phyloP scores from a whole-genome alignment of 1,140 invertebrate genomes.

The Saccostrea echinata region DNA sequence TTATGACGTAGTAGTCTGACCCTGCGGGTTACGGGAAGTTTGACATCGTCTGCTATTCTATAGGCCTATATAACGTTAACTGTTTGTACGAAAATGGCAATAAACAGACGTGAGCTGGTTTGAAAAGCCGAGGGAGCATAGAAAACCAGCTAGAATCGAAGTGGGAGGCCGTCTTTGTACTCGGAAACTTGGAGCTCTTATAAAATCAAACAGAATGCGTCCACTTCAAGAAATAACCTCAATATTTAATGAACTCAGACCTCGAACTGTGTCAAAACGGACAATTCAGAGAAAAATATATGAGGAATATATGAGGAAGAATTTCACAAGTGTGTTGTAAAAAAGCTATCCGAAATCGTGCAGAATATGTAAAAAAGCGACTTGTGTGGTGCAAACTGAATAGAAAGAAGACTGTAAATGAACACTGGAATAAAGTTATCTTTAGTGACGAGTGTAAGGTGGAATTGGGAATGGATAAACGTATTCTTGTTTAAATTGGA shows the following conservation, averaged over 20 bases:
- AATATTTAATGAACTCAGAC: constrained; percentile 3
- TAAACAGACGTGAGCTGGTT: not conserved
- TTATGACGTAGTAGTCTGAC: not conserved
- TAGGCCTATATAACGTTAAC: too few species aligned
- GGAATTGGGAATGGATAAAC: not conserved
- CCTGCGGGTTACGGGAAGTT: too few species aligned
- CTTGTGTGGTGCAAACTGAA: too few species aligned
- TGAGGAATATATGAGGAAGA: too few species aligned
- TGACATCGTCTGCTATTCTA: too few species aligned
- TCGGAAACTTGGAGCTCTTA: not conserved
- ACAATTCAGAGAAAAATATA: constrained; percentile 28
- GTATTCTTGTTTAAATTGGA: too few species aligned
- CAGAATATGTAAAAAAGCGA: too few species aligned
- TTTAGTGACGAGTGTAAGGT: not conserved
- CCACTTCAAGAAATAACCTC: not conserved
- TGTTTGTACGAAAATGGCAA: not conserved
- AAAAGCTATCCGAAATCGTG: not conserved
- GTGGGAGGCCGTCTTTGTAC: not conserved
- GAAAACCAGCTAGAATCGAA: not conserved
- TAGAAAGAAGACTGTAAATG: too few species aligned
- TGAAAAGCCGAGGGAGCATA: not conserved
- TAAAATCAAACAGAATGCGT: not conserved
- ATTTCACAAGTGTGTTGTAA: not conserved
- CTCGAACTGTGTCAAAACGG: not conserved
- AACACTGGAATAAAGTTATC: not conserved